These are phyloP conservation scores for Rhodinocichla rosea DNA, from an alignment of 2,113 vertebrate genomes.

Conservation along the genomic window DNA sequence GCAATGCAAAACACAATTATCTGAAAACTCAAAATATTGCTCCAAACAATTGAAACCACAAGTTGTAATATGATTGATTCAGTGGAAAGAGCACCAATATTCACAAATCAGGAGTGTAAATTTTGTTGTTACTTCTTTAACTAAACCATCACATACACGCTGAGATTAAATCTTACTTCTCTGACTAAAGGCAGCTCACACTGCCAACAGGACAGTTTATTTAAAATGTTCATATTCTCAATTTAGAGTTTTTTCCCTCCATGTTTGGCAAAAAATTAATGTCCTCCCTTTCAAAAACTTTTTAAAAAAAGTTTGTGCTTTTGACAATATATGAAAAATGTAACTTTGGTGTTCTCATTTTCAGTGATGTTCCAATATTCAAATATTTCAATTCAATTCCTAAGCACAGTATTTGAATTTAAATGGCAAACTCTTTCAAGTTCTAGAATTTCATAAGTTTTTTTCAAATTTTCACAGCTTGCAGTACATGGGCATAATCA, in stretches of 20 bases:
- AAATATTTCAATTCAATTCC: neutral
- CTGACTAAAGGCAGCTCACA: neutral
- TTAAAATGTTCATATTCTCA: neutral
- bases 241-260: neutral
- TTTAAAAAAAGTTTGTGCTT: fast-evolving
- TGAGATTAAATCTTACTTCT: neutral
- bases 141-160: neutral
- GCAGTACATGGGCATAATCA: neutral
- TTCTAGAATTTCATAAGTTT: neutral
- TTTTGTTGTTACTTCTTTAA: neutral
- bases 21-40: neutral
- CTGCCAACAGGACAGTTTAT: neutral
- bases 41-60: neutral
- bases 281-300: neutral
- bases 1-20: neutral
- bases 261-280: neutral
- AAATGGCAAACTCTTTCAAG: neutral
- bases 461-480: neutral
- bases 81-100: neutral
- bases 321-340: neutral
- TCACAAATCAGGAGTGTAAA: neutral
- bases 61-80: neutral
- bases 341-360: neutral
- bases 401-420: neutral
- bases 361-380: neutral